Percentiles rank a stretch among this genome's conserved stretches.
phyloP scores from a whole-genome alignment of 2,888 invertebrate species.

The Brenthis daphne region DNA sequence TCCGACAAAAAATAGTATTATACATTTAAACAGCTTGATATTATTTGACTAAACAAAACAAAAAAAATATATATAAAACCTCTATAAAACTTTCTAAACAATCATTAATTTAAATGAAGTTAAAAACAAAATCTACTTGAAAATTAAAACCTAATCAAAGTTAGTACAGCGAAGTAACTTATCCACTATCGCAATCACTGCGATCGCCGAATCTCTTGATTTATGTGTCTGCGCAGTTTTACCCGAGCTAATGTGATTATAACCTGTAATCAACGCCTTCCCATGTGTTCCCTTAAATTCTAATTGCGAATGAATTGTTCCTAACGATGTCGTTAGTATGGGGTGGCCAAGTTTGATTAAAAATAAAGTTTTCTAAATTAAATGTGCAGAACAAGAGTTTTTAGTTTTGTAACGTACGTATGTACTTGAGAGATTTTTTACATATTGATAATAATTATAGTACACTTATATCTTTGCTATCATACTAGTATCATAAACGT shows the following conservation, averaged over 20 bases:
- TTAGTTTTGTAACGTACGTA: constrained; percentile 5
- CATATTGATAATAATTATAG: background rate
- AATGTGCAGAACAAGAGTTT: background rate
- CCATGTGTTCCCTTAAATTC: constrained; percentile 28
- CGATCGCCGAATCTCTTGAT: constrained; percentile 63
- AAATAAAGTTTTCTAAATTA: background rate
- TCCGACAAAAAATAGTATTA: no score
- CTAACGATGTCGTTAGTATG: constrained; percentile 29
- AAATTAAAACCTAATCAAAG: constrained; percentile 1
- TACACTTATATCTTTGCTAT: background rate
- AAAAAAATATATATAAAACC: no score
- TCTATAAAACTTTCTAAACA: no score
- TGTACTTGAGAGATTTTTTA: background rate
- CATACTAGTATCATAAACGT: background rate
- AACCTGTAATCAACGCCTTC: constrained; percentile 35
- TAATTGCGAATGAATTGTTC: constrained; percentile 29
- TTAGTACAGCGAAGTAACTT: background rate
- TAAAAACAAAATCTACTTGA: background rate
- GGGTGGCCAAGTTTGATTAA: constrained; percentile 22
- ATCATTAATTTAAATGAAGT: no score
- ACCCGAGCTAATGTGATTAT: constrained; percentile 40
- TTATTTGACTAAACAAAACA: no score
- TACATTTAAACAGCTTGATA: no score
- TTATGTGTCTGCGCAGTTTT: constrained; percentile 70
- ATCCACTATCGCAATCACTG: constrained; percentile 59